phyloP scores from a whole-genome alignment of 2,888 invertebrate species.

The Agriopis marginaria region DNA sequence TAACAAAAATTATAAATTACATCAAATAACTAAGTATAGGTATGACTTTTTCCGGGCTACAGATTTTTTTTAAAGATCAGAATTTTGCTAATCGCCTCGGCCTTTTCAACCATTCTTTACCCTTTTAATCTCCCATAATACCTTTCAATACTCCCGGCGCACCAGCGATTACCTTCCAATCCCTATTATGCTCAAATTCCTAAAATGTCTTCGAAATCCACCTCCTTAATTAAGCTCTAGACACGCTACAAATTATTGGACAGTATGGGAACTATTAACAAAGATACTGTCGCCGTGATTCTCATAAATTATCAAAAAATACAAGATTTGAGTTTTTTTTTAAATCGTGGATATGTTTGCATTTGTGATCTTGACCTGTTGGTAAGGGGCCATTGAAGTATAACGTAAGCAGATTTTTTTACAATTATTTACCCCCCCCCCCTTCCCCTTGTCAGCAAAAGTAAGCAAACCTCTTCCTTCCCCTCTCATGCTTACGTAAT shows the following conservation, averaged over 20 bases:
- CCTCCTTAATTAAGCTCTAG: constrained; percentile 30
- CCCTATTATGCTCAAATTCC: constrained; percentile 28
- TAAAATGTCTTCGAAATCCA: constrained; percentile 32
- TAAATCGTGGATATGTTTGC: too few relatives aligned
- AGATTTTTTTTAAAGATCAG: background rate
- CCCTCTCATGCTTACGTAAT: too few relatives aligned
- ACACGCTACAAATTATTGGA: constrained; percentile 1
- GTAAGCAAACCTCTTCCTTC: too few relatives aligned
- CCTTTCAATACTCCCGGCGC: constrained; percentile 19
- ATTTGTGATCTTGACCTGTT: too few relatives aligned
- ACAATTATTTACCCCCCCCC: too few relatives aligned
- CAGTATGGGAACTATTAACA: constrained; percentile 10
- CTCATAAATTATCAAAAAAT: background rate
- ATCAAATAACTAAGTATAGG: too few relatives aligned
- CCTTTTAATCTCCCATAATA: constrained; percentile 19
- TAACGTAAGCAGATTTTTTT: too few relatives aligned
- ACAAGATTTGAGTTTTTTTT: background rate
- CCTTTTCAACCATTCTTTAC: constrained; percentile 8
- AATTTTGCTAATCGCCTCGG: background rate
- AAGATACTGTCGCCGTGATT: background rate
- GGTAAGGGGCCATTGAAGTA: too few relatives aligned
- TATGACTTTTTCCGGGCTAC: too few relatives aligned
- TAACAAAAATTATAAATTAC: too few relatives aligned
- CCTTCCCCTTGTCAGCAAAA: too few relatives aligned
- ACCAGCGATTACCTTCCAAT: constrained; percentile 34